Evolutionary conservation across 1,140 invertebrate genomes (phyloP).

Genomic region (Plectrocnemia conspersa): DNA sequence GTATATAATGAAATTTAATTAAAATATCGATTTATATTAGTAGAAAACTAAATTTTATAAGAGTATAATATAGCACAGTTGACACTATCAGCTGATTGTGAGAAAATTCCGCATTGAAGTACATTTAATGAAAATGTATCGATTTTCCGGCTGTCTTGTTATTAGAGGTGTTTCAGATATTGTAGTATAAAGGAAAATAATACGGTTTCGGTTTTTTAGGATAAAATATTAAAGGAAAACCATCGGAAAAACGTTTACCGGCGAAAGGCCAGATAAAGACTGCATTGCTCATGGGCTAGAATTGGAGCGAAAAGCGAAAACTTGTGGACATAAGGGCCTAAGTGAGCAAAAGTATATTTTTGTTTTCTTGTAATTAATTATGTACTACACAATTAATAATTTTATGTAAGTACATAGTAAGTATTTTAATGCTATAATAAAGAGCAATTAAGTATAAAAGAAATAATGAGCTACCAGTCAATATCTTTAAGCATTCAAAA

Average conservation of each 20-base stretch:
- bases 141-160: not conserved
- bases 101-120: conserved; percentile 1
- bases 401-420: no score
- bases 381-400: not conserved
- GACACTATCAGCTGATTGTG: conserved; percentile 12
- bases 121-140: not conserved
- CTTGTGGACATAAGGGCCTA: conserved; percentile 20
- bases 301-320: conserved; percentile 20
- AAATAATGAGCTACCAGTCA: no score
- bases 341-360: not conserved
- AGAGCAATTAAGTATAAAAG: no score
- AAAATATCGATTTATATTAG: not conserved
- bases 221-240: conserved; percentile 18
- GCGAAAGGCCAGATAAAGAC: conserved; percentile 28
- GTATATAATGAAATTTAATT: not conserved
- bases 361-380: conserved; percentile 1
- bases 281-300: conserved; percentile 28
- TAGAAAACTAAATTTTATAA: no score
- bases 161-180: no score
- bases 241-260: conserved; percentile 3
- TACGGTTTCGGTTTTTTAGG: not conserved
- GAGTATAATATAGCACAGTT: no score
- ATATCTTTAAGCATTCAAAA: no score
- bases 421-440: no score
- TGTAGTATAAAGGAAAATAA: no score